A percentile compares a stretch with the other conserved stretches of the same genome.
These are phyloP conservation scores for Labrus mixtus DNA, from an alignment of 2,113 vertebrate species.

Conservation along the genomic window DNA sequence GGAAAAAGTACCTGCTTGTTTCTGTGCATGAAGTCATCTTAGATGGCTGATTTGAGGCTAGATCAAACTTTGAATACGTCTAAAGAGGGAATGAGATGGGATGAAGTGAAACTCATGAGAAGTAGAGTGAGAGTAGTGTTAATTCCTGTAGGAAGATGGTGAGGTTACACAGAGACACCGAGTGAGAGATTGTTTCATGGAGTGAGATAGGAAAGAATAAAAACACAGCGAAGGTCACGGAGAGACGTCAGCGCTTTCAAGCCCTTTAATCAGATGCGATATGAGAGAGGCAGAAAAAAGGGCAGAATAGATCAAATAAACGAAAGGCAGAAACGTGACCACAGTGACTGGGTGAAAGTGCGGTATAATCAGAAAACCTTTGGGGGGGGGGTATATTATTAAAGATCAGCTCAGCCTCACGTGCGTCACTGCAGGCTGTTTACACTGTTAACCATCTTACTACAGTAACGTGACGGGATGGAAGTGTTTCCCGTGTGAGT, in stretches of 20 bases:
- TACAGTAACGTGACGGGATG: conserved; percentile 50
- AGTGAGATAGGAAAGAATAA: conserved; percentile 27
- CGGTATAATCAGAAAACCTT: conserved; percentile 14
- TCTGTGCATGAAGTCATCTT: conserved; percentile 17
- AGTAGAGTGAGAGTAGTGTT: not conserved
- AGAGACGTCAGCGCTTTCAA: conserved; percentile 31
- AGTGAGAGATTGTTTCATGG: conserved; percentile 11
- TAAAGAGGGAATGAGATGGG: not conserved
- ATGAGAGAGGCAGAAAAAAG: conserved; percentile 10
- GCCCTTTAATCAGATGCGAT: conserved; percentile 31
- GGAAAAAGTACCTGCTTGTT: conserved; percentile 49
- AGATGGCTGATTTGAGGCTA: not conserved
- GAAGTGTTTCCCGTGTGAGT: conserved; percentile 47
- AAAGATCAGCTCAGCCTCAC: conserved; percentile 51
- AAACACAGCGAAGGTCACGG: conserved; percentile 46
- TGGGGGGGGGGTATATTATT: not conserved
- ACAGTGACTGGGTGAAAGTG: conserved; percentile 49
- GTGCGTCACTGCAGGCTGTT: conserved; percentile 61
- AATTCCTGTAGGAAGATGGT: conserved; percentile 3
- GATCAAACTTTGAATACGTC: conserved; percentile 2
- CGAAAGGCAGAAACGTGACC: conserved; percentile 34
- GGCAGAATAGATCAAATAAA: conserved; percentile 45
- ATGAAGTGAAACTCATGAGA: not conserved
- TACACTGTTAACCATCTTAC: conserved; percentile 36
- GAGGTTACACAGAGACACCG: not conserved